Conservation (phyloP, 2,888 invertebrate genomes). For the Cerceris ruficornis region DNA sequence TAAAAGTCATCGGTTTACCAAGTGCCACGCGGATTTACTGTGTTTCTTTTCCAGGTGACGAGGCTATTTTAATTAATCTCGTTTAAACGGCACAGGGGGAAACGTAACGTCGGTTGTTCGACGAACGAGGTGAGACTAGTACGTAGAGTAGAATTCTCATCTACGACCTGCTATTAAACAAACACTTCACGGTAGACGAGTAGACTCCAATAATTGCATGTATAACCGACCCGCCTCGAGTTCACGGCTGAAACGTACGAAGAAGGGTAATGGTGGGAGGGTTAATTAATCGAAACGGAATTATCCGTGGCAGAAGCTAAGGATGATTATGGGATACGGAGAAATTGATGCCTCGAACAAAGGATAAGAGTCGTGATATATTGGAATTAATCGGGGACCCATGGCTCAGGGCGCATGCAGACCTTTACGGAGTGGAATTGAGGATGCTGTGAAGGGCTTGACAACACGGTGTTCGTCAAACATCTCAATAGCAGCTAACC, state of each 20-base stretch:
- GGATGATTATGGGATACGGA: background rate
- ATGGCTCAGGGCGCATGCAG: slow-evolving; percentile 32
- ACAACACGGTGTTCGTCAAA: slow-evolving; percentile 54
- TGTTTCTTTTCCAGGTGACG: background rate
- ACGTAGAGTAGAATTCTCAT: background rate
- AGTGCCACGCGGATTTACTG: no score
- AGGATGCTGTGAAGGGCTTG: slow-evolving; percentile 41
- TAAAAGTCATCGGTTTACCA: no score
- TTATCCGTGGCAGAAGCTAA: no score
- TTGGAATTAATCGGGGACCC: slow-evolving; percentile 49
- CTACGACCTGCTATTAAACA: background rate
- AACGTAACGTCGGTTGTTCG: slow-evolving; percentile 20
- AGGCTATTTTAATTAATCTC: slow-evolving; percentile 25
- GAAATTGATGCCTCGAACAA: background rate
- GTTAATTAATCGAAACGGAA: no score
- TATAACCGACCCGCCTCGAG: background rate
- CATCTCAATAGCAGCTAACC: slow-evolving; percentile 63
- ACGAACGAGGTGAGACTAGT: slow-evolving; percentile 22
- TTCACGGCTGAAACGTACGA: slow-evolving; percentile 11
- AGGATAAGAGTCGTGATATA: slow-evolving; percentile 22
- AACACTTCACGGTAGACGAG: slow-evolving; percentile 32
- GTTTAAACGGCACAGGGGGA: slow-evolving; percentile 3
- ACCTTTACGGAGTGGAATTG: slow-evolving; percentile 52
- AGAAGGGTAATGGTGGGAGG: slow-evolving; percentile 39
- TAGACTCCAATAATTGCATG: slow-evolving; percentile 48